Percentiles rank a stretch among this genome's conserved stretches.
These are phyloP conservation scores for Cynopterus sphinx DNA, from an alignment of 2,797 vertebrate genomes.

Conservation along the genomic window DNA sequence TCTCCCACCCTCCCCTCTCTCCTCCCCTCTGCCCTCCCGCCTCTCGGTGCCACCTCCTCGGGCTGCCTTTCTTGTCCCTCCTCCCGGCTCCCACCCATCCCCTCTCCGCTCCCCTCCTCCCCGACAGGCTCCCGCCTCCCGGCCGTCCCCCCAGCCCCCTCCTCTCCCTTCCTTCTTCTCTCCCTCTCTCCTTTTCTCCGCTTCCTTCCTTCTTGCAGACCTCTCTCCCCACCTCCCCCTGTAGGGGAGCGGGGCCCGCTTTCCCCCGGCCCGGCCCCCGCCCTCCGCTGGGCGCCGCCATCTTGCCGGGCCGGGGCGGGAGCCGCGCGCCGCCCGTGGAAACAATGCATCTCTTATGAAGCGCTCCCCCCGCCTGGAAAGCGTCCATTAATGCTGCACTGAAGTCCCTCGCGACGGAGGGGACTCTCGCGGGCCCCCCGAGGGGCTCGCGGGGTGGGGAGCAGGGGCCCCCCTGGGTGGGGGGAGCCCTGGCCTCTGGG, in stretches of 20 bases:
- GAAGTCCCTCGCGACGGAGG: background rate
- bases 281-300: slow-evolving; percentile 52
- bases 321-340: background rate
- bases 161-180: background rate
- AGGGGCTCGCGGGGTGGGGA: background rate
- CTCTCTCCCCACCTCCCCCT: slow-evolving; percentile 14
- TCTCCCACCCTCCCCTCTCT: background rate
- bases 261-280: background rate
- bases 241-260: background rate
- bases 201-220: background rate
- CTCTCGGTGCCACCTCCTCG: background rate
- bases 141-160: background rate
- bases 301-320: slow-evolving; percentile 59
- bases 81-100: background rate
- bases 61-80: background rate
- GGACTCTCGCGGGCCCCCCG: background rate
- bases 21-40: background rate
- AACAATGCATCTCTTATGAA: slow-evolving; percentile 45
- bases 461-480: background rate
- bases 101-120: background rate
- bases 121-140: background rate
- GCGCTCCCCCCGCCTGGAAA: background rate
- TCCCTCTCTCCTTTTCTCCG: background rate
- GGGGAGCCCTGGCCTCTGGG: background rate
- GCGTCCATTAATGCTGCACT: background rate